Evolutionary conservation across 2,797 vertebrate species (phyloP), one percentile per base, ranked within the genome.

Genomic region (Tragopan temminckii): DNA sequence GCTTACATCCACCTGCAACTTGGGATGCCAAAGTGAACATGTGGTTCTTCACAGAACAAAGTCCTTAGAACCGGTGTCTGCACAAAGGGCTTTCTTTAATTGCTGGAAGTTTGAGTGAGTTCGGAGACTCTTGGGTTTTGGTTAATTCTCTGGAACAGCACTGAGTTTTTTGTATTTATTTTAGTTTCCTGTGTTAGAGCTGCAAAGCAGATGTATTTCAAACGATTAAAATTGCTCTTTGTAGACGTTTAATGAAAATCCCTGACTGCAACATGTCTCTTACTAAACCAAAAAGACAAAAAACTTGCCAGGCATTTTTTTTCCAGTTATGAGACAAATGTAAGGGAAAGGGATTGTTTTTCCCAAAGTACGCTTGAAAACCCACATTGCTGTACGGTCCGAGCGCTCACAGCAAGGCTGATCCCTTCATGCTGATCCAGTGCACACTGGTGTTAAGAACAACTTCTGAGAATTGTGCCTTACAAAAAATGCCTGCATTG

Each of bases 121-220:
- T 80, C 83, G 84, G 36, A 72, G n/a, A 33, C 91, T 84, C 90
- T 36, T 46, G 88, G 53, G 57, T 27, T 90, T 90, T 91, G n/a
- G 35, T 85, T 91, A 27, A 40, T 84, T 91, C 57, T 90, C 75
- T 58, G 68, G 64, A 94, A 64, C 27, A 85, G 52, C 61, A 36
- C 53, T 29, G 66, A 31, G 55, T 42, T 63, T 42, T 63, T 91
- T 94, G 75, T 71, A 75, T 90, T 90, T 79, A 42, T 33, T 91
- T 89, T 76, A 67, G 57, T 86, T 92, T 93, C 83, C 57, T 81
- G 33, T 77, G 57, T 93, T n/a, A 77, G 88, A 89, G 36, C 85
- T 86, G 88, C 5, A 13, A 90, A 91, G 48, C 91, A 93, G 90
- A 93, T 95, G 90, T 68, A 61, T 91, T 96, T 79, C 35, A 33